Conservation (phyloP, 2,113 vertebrate genomes). For the Ammodytes dubius region DNA sequence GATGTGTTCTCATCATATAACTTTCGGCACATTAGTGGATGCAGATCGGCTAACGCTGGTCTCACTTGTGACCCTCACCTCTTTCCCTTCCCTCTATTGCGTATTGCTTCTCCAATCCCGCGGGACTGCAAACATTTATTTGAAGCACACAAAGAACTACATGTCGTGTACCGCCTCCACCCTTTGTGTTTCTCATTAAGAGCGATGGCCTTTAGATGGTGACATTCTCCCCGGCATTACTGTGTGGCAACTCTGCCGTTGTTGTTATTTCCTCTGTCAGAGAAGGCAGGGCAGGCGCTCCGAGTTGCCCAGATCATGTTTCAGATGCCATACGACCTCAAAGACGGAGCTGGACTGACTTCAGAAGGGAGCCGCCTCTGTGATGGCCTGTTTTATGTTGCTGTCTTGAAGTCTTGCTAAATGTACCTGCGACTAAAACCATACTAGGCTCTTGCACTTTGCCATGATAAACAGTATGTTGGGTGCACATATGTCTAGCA, state of each 20-base stretch:
- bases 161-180: conserved; percentile 5
- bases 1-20: conserved; percentile 25
- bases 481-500: conserved; percentile 40
- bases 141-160: background rate
- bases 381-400: conserved; percentile 27
- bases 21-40: background rate
- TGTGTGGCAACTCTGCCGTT: conserved; percentile 40
- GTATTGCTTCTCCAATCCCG: background rate
- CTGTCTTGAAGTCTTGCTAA: background rate
- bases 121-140: conserved; percentile 1
- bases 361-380: conserved; percentile 27
- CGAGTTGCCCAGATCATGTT: conserved; percentile 60
- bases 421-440: background rate
- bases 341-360: conserved; percentile 34
- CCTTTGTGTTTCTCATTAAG: conserved; percentile 32
- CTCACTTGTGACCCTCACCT: background rate
- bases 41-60: background rate
- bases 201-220: conserved; percentile 50
- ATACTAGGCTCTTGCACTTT: background rate
- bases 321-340: conserved; percentile 59
- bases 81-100: conserved; percentile 37
- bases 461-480: conserved; percentile 6
- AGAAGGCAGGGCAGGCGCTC: conserved; percentile 41
- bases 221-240: conserved; percentile 68
- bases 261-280: conserved; percentile 62